Percentiles rank a stretch among this genome's conserved stretches.
These are phyloP conservation scores for Hyppa rectilinea DNA, from an alignment of 2,888 invertebrate genomes.

Conservation along the genomic window DNA sequence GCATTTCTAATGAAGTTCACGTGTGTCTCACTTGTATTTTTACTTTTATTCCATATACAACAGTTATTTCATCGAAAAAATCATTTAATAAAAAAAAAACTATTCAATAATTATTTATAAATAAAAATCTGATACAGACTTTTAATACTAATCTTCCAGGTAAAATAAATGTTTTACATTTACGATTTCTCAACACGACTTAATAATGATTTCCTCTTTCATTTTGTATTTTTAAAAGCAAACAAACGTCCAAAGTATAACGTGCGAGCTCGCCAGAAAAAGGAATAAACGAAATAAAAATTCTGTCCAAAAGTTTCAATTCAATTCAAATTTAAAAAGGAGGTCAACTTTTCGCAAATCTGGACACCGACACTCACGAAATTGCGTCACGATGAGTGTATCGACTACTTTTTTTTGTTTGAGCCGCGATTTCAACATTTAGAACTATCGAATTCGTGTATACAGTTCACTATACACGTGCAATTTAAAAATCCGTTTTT, in stretches of 20 bases:
- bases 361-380: slow-evolving; percentile 40
- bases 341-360: slow-evolving; percentile 51
- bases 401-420: slow-evolving; percentile 48
- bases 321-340: slow-evolving; percentile 50
- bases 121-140: background rate
- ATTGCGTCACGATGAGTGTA: slow-evolving; percentile 56
- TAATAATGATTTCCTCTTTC: slow-evolving; percentile 14
- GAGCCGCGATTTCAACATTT: slow-evolving; percentile 19
- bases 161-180: slow-evolving; percentile 21
- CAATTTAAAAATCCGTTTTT: slow-evolving; percentile 19
- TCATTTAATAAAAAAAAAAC: no score
- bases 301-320: slow-evolving; percentile 36
- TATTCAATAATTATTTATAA: background rate
- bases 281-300: slow-evolving; percentile 40
- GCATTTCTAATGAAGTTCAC: no score
- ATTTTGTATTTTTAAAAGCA: slow-evolving; percentile 19
- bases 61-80: no score
- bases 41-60: no score
- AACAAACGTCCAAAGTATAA: slow-evolving; percentile 20
- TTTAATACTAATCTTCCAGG: slow-evolving; percentile 7
- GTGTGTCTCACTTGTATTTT: no score
- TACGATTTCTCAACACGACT: slow-evolving; percentile 7
- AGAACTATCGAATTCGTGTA: no score
- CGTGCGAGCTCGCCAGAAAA: slow-evolving; percentile 23
- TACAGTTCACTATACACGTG: no score